Base-by-base conservation (phyloP, 2,888 invertebrate species). In the Caenorhabditis sinica region DNA sequence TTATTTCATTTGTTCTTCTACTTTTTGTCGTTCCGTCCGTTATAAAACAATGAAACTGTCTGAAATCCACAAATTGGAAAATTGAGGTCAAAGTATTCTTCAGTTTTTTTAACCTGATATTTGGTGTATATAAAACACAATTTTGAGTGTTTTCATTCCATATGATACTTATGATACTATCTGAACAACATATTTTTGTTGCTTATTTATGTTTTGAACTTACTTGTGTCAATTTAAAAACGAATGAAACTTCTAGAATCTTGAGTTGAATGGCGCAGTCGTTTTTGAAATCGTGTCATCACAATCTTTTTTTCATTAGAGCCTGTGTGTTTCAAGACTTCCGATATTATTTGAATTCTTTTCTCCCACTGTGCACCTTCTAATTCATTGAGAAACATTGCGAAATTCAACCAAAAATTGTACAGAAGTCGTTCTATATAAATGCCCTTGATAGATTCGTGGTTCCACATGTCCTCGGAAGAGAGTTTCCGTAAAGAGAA, bases 401-500 rank as follows among this genome's bases (percentile, higher is more conserved):
- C 45, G 73, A 61, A 73, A 73, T 61, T 23, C 13, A 23, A 15
- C 11, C 33, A 40, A 30, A 30, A n/a, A 40, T 56, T 20, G 2
- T 23, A 51, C 51, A 49, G 17, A 68, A 28, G 51, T 30, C 15
- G 63, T 15, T 25, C 5, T 5, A n/a, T n/a, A n/a, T n/a, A 28
- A 51, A 30, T 40, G 58, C 45, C 20, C 63, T 40, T 15, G 5
- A 30, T 6, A 13, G 15, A 28, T 28, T 28, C 5, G 28, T 49
- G 65, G 65, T 28, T 65, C 65, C 65, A 45, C 28, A n/a, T 63
- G 25, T 68, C 36, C 13, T 25, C 25, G 45, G 60, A 40, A 25
- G 23, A 65, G 28, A 30, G 28, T 20, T 77, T 61, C 25, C 17
- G 25, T 15, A 45, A 60, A 51, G 65, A 65, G 68, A 40, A 76